Evolutionary conservation across 2,113 vertebrate genomes (phyloP).

Genomic region (Oreochromis niloticus): DNA sequence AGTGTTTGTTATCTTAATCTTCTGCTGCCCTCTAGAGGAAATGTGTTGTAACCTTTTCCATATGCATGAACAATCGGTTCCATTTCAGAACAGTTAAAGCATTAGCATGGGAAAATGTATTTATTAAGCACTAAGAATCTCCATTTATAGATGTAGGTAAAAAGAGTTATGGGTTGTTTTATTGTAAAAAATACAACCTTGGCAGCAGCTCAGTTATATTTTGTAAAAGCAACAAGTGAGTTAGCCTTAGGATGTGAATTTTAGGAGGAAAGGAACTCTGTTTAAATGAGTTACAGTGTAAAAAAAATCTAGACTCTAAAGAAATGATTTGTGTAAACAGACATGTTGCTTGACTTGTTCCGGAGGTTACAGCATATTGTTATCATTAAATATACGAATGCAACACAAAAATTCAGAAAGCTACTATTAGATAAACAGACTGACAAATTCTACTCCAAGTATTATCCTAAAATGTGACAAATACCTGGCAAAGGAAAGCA

Average conservation of each 20-base stretch:
- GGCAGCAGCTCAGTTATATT: background rate
- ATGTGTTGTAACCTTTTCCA: background rate
- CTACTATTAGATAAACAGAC: background rate
- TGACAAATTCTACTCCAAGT: background rate
- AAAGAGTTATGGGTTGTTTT: background rate
- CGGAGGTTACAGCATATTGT: background rate
- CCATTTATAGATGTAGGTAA: background rate
- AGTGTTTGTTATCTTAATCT: background rate
- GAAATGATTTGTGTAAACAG: background rate
- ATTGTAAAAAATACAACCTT: background rate
- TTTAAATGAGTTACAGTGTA: background rate
- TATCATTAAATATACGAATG: background rate
- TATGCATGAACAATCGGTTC: background rate
- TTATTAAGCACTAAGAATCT: background rate
- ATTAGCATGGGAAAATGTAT: background rate
- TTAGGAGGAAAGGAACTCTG: background rate
- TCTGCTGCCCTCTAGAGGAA: conserved; percentile 58
- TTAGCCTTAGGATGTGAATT: background rate
- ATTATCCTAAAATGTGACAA: background rate
- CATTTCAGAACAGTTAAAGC: background rate
- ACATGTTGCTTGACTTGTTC: background rate
- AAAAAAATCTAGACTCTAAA: background rate
- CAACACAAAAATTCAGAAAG: background rate
- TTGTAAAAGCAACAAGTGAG: background rate
- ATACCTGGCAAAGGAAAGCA: background rate